Evolutionary conservation across 2,888 invertebrate genomes (phyloP).

Genomic region (Eristalis tenax): DNA sequence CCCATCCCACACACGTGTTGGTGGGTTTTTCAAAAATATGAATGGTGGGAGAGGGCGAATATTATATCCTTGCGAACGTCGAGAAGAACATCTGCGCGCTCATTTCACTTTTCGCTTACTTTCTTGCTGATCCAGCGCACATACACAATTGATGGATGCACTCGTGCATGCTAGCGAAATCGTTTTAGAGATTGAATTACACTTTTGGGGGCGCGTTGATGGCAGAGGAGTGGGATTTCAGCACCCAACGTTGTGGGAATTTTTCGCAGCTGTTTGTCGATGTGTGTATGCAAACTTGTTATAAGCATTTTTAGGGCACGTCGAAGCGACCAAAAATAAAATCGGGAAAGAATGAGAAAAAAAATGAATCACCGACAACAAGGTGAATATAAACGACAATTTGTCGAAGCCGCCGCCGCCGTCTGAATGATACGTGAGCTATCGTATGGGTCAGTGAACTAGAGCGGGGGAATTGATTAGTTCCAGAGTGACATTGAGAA

Average conservation of each 20-base stretch:
- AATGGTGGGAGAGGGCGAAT: not conserved
- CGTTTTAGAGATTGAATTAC: constrained; percentile 68
- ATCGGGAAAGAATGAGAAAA: not conserved
- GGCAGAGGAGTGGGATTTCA: not conserved
- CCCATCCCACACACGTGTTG: not conserved
- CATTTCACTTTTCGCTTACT: constrained; percentile 19
- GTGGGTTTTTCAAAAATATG: not conserved
- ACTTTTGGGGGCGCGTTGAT: constrained; percentile 48
- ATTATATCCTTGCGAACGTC: constrained; percentile 19
- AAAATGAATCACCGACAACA: not conserved
- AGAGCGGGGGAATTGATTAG: not conserved
- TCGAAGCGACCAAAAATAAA: not conserved
- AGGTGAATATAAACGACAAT: constrained; percentile 17
- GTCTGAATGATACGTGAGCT: constrained; percentile 5
- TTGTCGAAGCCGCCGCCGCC: not conserved
- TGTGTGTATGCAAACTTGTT: constrained; percentile 20
- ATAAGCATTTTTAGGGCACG: constrained; percentile 17
- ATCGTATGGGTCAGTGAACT: constrained; percentile 18
- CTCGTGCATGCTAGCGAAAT: constrained; percentile 66
- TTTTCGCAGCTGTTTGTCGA: constrained; percentile 5
- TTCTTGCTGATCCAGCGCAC: constrained; percentile 53
- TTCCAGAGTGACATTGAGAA: not conserved
- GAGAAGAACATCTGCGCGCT: constrained; percentile 21
- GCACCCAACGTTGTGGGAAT: constrained; percentile 30
- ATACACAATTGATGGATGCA: constrained; percentile 66